Conservation (phyloP, 2,888 invertebrate species). For the Buathra laborator region DNA sequence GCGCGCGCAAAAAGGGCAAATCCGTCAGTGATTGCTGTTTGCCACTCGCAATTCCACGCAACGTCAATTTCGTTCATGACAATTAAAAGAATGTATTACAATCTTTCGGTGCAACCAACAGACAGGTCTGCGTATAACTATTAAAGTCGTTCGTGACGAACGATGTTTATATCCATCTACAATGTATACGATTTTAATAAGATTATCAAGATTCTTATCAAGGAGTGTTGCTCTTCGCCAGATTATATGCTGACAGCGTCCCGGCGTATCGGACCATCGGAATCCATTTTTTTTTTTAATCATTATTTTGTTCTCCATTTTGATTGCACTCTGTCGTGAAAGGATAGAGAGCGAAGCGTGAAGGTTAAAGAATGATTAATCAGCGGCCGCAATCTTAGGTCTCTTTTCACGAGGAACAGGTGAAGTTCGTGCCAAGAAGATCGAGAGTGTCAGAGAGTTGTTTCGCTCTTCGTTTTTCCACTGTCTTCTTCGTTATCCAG, state of each 20-base stretch:
- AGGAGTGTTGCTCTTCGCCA: not conserved
- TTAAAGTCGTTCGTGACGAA: slow-evolving; percentile 14
- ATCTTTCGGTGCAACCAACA: not conserved
- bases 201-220: slow-evolving; percentile 4
- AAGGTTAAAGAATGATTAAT: slow-evolving; percentile 39
- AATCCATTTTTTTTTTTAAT: not conserved
- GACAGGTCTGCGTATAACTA: slow-evolving; percentile 18
- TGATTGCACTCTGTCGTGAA: not conserved
- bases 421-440: slow-evolving; percentile 40
- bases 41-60: slow-evolving; percentile 20
- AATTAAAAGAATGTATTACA: slow-evolving; percentile 19
- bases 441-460: slow-evolving; percentile 48
- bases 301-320: slow-evolving; percentile 5
- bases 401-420: slow-evolving; percentile 17
- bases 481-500: slow-evolving; percentile 41
- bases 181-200: slow-evolving; percentile 34
- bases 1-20: not conserved
- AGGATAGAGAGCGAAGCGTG: not conserved
- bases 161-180: not conserved
- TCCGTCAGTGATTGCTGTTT: slow-evolving; percentile 10
- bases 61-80: slow-evolving; percentile 27
- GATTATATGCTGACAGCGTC: slow-evolving; percentile 12
- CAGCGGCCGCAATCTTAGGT: slow-evolving; percentile 23
- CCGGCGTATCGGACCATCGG: slow-evolving; percentile 4
- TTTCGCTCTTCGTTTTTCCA: slow-evolving; percentile 26